Evolutionary conservation across 2,888 invertebrate species (phyloP).

Genomic region (Bruchidius siliquastri): DNA sequence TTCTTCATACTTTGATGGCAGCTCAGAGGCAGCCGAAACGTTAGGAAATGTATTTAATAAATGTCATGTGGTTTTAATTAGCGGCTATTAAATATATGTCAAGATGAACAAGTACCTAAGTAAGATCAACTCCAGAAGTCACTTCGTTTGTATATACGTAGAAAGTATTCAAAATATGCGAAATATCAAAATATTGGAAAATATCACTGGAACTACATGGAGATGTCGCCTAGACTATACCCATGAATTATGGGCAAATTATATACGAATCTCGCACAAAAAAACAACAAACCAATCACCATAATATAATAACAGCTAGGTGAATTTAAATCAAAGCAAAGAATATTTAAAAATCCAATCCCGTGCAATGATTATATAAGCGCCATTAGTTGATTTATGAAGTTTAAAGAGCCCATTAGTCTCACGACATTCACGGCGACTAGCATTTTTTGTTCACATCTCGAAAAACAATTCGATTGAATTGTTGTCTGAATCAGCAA

Average conservation of each 20-base stretch:
- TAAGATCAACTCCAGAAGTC: too few relatives aligned
- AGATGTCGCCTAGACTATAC: background rate
- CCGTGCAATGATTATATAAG: background rate
- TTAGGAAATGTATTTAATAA: too few relatives aligned
- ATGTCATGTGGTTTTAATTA: too few relatives aligned
- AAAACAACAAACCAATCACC: background rate
- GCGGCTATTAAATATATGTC: too few relatives aligned
- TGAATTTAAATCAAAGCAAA: background rate
- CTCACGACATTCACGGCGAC: background rate
- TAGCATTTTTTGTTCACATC: background rate
- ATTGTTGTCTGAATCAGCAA: background rate
- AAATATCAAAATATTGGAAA: too few relatives aligned
- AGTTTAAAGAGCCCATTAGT: background rate
- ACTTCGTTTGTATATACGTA: too few relatives aligned
- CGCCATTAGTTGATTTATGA: background rate
- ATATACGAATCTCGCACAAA: background rate
- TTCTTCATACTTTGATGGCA: too few relatives aligned
- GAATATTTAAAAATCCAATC: background rate
- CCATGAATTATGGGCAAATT: background rate
- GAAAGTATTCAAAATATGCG: too few relatives aligned
- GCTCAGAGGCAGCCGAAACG: too few relatives aligned
- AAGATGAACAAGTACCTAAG: too few relatives aligned
- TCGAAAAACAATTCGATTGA: background rate
- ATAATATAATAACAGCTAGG: background rate
- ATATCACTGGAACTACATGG: too few relatives aligned